phyloP scores from a whole-genome alignment of 1,140 invertebrate species.

The Asobara japonica region DNA sequence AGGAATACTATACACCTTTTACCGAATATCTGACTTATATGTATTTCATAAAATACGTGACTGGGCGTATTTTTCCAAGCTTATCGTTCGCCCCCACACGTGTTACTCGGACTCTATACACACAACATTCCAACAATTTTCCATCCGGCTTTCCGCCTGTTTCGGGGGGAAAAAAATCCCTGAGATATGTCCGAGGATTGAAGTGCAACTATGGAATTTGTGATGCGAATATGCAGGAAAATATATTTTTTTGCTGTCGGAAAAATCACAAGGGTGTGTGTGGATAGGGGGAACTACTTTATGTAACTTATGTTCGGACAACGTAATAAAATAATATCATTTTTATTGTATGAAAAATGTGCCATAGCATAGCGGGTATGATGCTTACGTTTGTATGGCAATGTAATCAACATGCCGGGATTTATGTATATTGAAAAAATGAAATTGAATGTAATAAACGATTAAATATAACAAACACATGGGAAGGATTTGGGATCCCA shows the following conservation, averaged over 20 bases:
- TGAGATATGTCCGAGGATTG: neutral
- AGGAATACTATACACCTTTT: slow-evolving; percentile 41
- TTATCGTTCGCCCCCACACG: slow-evolving; percentile 53
- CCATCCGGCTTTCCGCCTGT: neutral
- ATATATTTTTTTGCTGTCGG: neutral
- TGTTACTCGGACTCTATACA: slow-evolving; percentile 39
- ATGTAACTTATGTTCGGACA: no score
- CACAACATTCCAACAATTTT: slow-evolving; percentile 6
- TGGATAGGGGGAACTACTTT: no score
- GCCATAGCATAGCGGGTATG: no score
- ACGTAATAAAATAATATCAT: no score
- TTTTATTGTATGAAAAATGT: no score
- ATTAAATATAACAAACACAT: no score
- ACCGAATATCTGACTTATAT: slow-evolving; percentile 32
- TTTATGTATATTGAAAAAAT: no score
- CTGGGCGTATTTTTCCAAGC: slow-evolving; percentile 54
- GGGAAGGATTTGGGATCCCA: no score
- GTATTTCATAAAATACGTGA: slow-evolving; percentile 62
- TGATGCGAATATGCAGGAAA: neutral
- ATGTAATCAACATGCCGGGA: no score
- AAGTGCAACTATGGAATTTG: neutral
- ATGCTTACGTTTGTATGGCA: no score
- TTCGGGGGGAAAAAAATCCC: neutral
- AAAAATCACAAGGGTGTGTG: neutral
- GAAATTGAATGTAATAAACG: no score